Evolutionary conservation across 2,113 vertebrate species (phyloP).

Genomic region (Aramus guarauna): DNA sequence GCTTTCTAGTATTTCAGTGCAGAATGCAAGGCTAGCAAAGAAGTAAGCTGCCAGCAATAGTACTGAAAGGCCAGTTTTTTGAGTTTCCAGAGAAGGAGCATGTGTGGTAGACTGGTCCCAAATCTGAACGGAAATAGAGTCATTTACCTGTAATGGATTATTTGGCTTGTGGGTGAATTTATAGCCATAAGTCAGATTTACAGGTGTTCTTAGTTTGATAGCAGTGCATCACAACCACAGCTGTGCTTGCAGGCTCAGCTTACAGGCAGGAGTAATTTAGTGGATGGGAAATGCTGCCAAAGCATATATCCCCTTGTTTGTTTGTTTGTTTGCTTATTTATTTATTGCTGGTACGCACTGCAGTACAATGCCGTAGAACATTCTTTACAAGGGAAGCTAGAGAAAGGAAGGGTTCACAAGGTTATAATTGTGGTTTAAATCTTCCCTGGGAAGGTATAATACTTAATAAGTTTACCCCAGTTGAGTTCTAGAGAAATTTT

Average conservation of each 20-base stretch:
- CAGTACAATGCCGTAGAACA: not conserved
- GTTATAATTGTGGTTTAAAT: not conserved
- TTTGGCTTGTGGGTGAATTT: not conserved
- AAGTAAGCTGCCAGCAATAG: not conserved
- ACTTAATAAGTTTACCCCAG: not conserved
- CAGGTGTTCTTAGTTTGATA: not conserved
- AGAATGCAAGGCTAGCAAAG: not conserved
- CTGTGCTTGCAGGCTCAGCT: not conserved
- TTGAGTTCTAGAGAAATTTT: not conserved
- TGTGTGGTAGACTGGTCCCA: not conserved
- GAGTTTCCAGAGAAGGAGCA: not conserved
- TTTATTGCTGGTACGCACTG: not conserved
- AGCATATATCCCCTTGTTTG: not conserved
- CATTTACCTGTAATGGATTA: not conserved
- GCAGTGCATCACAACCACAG: not conserved
- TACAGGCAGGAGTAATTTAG: not conserved
- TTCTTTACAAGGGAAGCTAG: not conserved
- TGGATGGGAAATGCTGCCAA: not conserved
- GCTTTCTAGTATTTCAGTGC: not conserved
- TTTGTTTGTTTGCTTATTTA: not conserved
- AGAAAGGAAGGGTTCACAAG: not conserved
- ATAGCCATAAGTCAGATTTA: not conserved
- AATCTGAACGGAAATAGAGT: not conserved
- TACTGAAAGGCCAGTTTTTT: not conserved
- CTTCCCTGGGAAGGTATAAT: not conserved